Conservation (phyloP, 2,113 vertebrate species). For the Peromyscus leucopus region DNA sequence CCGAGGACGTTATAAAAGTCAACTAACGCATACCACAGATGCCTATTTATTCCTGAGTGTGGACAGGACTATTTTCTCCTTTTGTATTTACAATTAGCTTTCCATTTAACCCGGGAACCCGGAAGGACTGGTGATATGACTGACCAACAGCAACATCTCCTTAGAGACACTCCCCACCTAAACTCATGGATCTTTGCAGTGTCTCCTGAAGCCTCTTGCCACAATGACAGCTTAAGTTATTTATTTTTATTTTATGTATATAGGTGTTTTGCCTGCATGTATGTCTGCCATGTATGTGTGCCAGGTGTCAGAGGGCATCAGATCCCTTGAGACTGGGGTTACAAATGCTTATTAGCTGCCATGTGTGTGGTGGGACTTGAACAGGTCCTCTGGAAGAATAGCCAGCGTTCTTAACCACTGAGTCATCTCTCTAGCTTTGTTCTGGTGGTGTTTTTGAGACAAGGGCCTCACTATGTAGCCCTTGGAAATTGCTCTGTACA, state of each 20-base stretch:
- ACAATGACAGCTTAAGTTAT: not conserved
- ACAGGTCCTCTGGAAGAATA: not conserved
- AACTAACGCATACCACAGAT: not conserved
- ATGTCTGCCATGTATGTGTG: not conserved
- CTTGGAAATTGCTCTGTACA: not conserved
- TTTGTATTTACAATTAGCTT: constrained; percentile 52
- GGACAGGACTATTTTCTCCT: constrained; percentile 22
- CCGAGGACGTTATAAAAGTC: not conserved
- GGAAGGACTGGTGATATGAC: not conserved
- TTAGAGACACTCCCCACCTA: not conserved
- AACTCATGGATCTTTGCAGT: not conserved
- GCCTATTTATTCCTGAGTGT: not conserved
- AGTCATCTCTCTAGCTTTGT: no score
- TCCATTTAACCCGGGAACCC: constrained; percentile 31
- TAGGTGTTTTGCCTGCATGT: not conserved
- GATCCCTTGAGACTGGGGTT: not conserved
- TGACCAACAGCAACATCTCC: not conserved
- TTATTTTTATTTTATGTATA: not conserved
- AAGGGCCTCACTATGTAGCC: not conserved
- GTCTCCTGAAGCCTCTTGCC: not conserved
- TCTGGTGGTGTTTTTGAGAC: not conserved
- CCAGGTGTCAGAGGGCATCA: not conserved
- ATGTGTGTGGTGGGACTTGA: not conserved
- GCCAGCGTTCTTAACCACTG: not conserved
- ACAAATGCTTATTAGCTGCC: not conserved